Conservation (phyloP, 2,797 vertebrate species). For the Ctenopoma multispine region DNA sequence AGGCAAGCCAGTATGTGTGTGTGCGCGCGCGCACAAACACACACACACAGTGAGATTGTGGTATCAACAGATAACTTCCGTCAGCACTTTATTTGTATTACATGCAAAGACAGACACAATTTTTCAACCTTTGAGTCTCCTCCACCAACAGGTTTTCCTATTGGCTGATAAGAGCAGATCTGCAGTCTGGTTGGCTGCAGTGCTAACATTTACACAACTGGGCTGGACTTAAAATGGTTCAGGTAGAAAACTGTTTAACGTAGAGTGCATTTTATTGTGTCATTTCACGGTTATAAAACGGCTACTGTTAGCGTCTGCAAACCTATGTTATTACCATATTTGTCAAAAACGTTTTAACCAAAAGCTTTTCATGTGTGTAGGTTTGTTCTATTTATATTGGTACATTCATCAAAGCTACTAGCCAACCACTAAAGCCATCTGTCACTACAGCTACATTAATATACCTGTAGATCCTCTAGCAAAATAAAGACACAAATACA, state of each 20-base stretch:
- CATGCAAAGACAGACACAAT: constrained; percentile 9
- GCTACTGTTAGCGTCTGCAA: neutral
- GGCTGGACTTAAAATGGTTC: constrained; percentile 25
- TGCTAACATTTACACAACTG: constrained; percentile 26
- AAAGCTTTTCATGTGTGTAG: neutral
- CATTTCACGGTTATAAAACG: neutral
- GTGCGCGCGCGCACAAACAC: neutral
- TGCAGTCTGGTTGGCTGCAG: constrained; percentile 15
- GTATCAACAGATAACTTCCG: constrained; percentile 49
- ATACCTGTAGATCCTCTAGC: constrained; percentile 5
- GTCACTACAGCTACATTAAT: neutral
- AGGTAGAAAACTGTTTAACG: constrained; percentile 16
- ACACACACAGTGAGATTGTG: constrained; percentile 33
- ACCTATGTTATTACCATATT: neutral
- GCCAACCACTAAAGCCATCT: constrained; percentile 26
- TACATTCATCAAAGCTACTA: neutral
- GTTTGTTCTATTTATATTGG: constrained; percentile 3
- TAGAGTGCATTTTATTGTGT: constrained; percentile 15
- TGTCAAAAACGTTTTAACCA: neutral
- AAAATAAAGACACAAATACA: constrained; percentile 46
- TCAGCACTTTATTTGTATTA: constrained; percentile 50
- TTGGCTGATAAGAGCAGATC: constrained; percentile 23
- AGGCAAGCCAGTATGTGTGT: constrained; percentile 13
- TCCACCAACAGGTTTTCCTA: neutral
- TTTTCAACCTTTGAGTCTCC: constrained; percentile 38